phyloP scores from a whole-genome alignment of 2,888 invertebrate genomes.

The Eutolmus rufibarbis region DNA sequence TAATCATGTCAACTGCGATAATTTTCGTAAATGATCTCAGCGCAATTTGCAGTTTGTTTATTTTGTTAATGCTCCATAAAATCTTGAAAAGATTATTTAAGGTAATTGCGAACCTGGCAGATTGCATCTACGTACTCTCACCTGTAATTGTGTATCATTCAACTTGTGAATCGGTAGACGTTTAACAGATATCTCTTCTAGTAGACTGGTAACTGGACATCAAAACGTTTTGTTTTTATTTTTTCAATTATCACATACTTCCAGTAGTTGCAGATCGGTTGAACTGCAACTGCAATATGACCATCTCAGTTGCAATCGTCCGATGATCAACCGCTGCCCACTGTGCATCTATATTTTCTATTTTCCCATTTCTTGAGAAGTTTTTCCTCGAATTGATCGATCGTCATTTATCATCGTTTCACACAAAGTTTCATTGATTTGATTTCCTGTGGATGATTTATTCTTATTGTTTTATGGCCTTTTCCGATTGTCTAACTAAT shows the following conservation, averaged over 20 bases:
- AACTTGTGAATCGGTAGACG: background rate
- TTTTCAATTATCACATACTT: constrained; percentile 13
- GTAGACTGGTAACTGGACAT: background rate
- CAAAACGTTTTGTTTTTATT: background rate
- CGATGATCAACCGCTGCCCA: background rate
- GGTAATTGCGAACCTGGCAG: background rate
- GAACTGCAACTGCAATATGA: background rate
- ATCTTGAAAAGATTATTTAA: background rate
- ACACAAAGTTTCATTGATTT: constrained; percentile 23
- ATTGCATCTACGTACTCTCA: background rate
- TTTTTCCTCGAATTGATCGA: background rate
- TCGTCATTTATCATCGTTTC: constrained; percentile 2
- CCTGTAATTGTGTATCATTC: background rate
- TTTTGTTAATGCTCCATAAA: background rate
- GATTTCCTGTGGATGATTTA: background rate
- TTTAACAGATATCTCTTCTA: background rate
- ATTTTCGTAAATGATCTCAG: background rate
- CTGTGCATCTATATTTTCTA: background rate
- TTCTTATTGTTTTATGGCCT: background rate
- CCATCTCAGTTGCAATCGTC: background rate
- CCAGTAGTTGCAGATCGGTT: background rate
- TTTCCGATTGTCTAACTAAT: background rate
- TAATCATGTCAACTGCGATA: background rate
- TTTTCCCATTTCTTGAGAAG: background rate
- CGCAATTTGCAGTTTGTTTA: background rate